Evolutionary conservation across 2,113 vertebrate species (phyloP), one percentile per base, ranked within the genome.

Genomic region (Rhinolophus sinicus): DNA sequence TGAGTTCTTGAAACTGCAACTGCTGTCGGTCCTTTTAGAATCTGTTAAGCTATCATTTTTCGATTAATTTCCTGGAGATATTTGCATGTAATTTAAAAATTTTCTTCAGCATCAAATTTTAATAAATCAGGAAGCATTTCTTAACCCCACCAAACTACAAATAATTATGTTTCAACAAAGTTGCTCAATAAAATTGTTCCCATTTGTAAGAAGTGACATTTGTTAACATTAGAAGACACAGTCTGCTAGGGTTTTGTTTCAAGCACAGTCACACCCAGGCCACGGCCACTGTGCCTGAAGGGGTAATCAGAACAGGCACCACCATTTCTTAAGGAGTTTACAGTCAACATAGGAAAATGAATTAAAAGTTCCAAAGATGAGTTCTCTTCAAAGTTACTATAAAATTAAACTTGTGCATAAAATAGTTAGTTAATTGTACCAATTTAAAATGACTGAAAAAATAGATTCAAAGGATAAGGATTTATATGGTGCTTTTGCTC

Each of bases 171-270:
- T 98, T 89, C 96, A 97, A 98, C 88, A 90, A 98, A 98, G 97
- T 98, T 92, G 40, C 97, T 95, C 92, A 95, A 96, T 97, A 89
- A 98, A 96, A 97, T 97, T 95, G 81, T 90, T 96, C 96, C 96
- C 75, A 95, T 95, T 96, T 96, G 92, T 97, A 80, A 93, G 86
- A 97, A 96, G 89, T 96, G 95, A 95, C 89, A 92, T 96, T 97
- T 96, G 88, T 96, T 97, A 95, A 92, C 92, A 94, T 78, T 69
- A 94, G 93, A 97, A 90, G 88, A 97, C 54, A 2, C 10, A 95
- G 56, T 95, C 85, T 87, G 90, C 92, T 90, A 94, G 96, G 92
- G 82, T 90, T 98, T 98, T 78, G 96, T 97, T 97, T 94, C 96
- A 92, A 89, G 85, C 91, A 88, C 93, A 97, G 70, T 93, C 97